Conservation (phyloP, 2,797 vertebrate species). For the Gymnoscopelus braueri region DNA sequence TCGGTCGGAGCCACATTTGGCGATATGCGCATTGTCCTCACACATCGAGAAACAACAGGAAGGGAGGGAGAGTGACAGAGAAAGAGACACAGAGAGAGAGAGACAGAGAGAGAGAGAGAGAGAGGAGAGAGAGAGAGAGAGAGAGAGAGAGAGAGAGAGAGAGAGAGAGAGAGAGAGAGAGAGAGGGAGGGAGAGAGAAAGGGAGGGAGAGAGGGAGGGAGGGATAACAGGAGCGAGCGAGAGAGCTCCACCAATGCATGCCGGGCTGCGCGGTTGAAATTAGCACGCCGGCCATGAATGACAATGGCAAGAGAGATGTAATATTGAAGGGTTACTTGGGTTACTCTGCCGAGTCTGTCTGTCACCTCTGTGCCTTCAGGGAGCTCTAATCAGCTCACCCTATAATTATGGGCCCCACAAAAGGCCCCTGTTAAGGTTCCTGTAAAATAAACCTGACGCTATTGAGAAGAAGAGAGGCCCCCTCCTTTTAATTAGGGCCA, state of each 20-base stretch:
- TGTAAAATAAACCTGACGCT: conserved; percentile 86
- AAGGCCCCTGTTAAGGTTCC: conserved; percentile 83
- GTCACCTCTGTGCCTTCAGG: conserved; percentile 84
- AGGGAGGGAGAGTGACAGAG: conserved; percentile 23
- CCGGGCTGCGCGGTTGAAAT: conserved; percentile 71
- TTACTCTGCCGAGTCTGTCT: conserved; percentile 84
- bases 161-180: conserved; percentile 7
- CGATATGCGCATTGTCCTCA: conserved; percentile 71
- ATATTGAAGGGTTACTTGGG: conserved; percentile 86
- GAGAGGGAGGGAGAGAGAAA: conserved; percentile 13
- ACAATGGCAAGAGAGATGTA: conserved; percentile 82
- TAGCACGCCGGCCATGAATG: conserved; percentile 71
- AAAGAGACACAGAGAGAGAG: conserved; percentile 10
- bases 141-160: not conserved
- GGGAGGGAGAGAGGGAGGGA: conserved; percentile 21
- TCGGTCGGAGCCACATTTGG: conserved; percentile 69
- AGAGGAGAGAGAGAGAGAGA: conserved; percentile 25
- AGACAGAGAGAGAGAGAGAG: conserved; percentile 16
- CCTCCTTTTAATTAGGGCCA: conserved; percentile 86
- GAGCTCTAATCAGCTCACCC: conserved; percentile 86
- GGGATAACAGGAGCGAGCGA: not conserved
- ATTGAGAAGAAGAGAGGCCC: conserved; percentile 80
- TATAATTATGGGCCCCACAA: conserved; percentile 85
- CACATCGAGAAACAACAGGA: conserved; percentile 45
- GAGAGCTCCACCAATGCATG: conserved; percentile 47